A percentile compares a stretch with the other conserved stretches of the same genome.
Evolutionary conservation across 2,797 vertebrate species (phyloP).

Genomic region (Cynodonichthys magdalenae): DNA sequence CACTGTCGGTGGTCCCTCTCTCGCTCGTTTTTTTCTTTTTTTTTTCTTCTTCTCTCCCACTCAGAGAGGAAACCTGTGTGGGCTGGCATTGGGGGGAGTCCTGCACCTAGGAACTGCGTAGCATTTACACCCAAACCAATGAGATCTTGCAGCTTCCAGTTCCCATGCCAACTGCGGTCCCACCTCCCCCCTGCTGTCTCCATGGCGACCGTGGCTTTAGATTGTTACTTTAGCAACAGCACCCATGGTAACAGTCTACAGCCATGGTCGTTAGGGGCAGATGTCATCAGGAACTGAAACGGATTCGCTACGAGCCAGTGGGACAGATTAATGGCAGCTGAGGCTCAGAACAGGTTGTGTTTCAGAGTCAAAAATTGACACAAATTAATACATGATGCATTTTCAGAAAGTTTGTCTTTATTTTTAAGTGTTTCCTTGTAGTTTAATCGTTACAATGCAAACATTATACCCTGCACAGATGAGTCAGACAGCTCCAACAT

Average conservation of each 20-base stretch:
- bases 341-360: neutral
- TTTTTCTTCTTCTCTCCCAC: constrained; percentile 24
- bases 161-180: constrained; percentile 81
- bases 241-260: constrained; percentile 99
- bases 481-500: constrained; percentile 66
- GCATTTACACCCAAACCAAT: constrained; percentile 70
- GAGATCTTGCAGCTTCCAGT: constrained; percentile 72
- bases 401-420: constrained; percentile 36
- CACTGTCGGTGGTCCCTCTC: constrained; percentile 15
- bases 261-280: constrained; percentile 98
- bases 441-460: constrained; percentile 40
- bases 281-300: constrained; percentile 45
- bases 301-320: neutral
- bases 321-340: neutral
- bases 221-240: constrained; percentile 97
- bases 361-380: constrained; percentile 21
- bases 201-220: constrained; percentile 99
- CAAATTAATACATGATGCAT: constrained; percentile 1
- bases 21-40: constrained; percentile 11
- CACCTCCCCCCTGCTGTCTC: constrained; percentile 85
- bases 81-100: constrained; percentile 76
- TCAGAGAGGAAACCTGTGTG: constrained; percentile 66
- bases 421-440: constrained; percentile 22
- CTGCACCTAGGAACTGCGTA: constrained; percentile 63
- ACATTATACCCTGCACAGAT: constrained; percentile 50